Base-by-base conservation (phyloP, 1,140 invertebrate species). In the Caenorhabditis remanei region DNA sequence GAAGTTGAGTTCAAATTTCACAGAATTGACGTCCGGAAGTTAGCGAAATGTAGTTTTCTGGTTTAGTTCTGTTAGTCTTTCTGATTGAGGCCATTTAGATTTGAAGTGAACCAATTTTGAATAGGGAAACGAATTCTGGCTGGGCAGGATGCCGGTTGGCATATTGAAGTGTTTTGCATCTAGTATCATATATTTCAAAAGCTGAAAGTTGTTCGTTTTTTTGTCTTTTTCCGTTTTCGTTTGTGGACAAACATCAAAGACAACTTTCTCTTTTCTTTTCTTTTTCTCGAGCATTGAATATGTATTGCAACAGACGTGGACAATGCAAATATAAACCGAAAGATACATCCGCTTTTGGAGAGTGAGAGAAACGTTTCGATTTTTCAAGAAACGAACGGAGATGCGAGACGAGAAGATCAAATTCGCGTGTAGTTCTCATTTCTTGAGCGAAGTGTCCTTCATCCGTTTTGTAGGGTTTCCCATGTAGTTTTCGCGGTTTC, bases 241-340 rank as follows among this genome's bases (percentile, higher is more conserved):
- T 46, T 71, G 65, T 71, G 65, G n/a, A 71, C 65, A 71, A 71
- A 71, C 65, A 71, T 46, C 65, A 71, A 43, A 71, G 65, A 71
- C 65, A 71, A 71, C 65, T 19, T 40, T 65, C 24, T 71, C 40
- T 8, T 43, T 46, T 19, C 4, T 19, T 46, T 71, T n/a, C 4
- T 19, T 71, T 46, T 71, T 43, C 65, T 71, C 13, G 65, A 71
- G 40, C 65, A 71, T 71, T 71, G 65, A 71, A 71, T 71, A 71
- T 71, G 65, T 71, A 71, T 71, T 43, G 65, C 65, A 71, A 71
- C 40, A 71, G 40, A 8, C 65, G 24, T 5, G 65, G 19, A 71
- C 40, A 43, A 71, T n/a, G 65, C 65, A 71, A 71, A 71, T 71
- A 71, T 43, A 46, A 71, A 71, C 65, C 65, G 21, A 71, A n/a